A percentile compares a stretch with the other conserved stretches of the same genome.
These are phyloP conservation scores for Argya squamiceps DNA, from an alignment of 2,797 vertebrate genomes.

Conservation along the genomic window DNA sequence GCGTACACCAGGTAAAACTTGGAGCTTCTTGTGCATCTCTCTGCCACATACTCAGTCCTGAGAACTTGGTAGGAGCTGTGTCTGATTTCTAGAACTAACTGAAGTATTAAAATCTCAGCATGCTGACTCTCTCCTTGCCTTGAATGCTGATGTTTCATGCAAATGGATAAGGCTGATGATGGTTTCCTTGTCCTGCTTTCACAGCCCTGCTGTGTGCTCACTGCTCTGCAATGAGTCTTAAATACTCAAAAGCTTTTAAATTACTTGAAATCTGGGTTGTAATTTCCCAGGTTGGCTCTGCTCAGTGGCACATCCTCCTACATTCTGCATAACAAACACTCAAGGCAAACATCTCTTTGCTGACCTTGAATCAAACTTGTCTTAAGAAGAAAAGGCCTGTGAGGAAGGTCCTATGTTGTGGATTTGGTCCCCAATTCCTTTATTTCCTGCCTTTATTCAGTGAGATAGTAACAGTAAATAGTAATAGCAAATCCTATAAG, in stretches of 20 bases:
- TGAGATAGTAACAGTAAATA: not conserved
- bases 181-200: not conserved
- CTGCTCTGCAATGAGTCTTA: not conserved
- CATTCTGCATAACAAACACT: not conserved
- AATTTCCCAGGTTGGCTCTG: not conserved
- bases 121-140: not conserved
- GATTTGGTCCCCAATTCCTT: not conserved
- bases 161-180: not conserved
- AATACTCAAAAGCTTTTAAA: not conserved
- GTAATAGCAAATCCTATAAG: not conserved
- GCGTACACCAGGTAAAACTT: constrained; percentile 89
- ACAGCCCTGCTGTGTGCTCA: not conserved
- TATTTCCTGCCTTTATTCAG: not conserved
- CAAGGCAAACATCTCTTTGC: not conserved
- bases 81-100: not conserved
- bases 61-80: not conserved
- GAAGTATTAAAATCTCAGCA: not conserved
- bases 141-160: not conserved
- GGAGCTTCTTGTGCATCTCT: not conserved
- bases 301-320: not conserved
- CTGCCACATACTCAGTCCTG: not conserved
- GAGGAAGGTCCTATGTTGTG: accelerated
- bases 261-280: not conserved
- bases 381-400: not conserved
- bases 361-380: not conserved